Evolutionary conservation across 1,140 invertebrate genomes (phyloP).

Genomic region (Gonioctena quinquepunctata): DNA sequence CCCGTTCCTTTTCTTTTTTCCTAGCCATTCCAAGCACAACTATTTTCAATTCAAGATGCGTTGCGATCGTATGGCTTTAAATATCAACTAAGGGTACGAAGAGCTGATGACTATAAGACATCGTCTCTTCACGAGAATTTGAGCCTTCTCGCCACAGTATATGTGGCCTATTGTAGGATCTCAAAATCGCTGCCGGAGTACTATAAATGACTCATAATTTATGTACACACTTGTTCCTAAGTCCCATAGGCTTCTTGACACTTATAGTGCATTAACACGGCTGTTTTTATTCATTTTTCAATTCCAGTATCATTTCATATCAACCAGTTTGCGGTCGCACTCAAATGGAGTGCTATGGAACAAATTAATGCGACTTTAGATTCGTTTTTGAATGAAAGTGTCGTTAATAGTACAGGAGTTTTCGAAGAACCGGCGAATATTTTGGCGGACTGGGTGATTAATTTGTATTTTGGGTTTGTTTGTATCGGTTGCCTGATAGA

Average conservation of each 20-base stretch:
- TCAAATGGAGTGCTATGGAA: slow-evolving; percentile 10
- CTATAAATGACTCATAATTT: background rate
- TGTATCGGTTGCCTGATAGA: slow-evolving; percentile 17
- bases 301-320: slow-evolving; percentile 11
- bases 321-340: background rate
- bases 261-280: slow-evolving; percentile 18
- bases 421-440: background rate
- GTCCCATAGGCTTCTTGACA: slow-evolving; percentile 7
- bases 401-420: background rate
- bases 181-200: too few species aligned
- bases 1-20: background rate
- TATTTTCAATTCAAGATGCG: slow-evolving; percentile 6
- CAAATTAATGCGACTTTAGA: background rate
- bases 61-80: background rate
- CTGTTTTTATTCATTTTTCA: slow-evolving; percentile 4
- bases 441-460: slow-evolving; percentile 13
- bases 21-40: background rate
- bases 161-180: too few species aligned
- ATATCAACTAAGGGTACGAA: background rate
- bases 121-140: too few species aligned
- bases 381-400: slow-evolving; percentile 1
- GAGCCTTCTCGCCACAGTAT: too few species aligned
- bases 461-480: slow-evolving; percentile 19
- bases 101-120: background rate
- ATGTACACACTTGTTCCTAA: slow-evolving; percentile 3